Conservation (phyloP, 1,140 invertebrate species). For the Chymomyza costata region DNA sequence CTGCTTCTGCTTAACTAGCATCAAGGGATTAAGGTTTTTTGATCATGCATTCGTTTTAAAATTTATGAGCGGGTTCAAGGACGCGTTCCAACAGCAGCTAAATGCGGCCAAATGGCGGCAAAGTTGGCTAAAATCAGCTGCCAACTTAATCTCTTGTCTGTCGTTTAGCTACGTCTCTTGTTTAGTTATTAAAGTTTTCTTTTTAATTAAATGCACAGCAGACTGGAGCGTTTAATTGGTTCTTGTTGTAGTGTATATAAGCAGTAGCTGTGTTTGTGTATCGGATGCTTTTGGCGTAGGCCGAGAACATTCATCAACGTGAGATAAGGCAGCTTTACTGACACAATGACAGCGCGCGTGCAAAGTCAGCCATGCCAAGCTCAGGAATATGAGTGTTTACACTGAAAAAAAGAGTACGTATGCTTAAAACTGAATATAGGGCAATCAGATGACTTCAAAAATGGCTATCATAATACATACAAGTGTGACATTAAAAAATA, state of each 20-base stretch:
- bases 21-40: conserved; percentile 64
- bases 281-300: conserved; percentile 5
- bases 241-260: conserved; percentile 1
- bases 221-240: conserved; percentile 43
- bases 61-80: conserved; percentile 55
- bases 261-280: neutral
- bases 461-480: no score
- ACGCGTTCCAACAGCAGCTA: no score
- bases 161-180: neutral
- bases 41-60: conserved; percentile 64
- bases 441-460: no score
- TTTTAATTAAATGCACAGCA: conserved; percentile 37
- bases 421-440: no score
- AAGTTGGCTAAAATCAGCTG: no score
- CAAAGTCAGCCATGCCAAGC: conserved; percentile 33
- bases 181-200: conserved; percentile 52
- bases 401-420: no score
- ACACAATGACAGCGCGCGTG: conserved; percentile 44
- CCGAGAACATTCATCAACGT: conserved; percentile 50
- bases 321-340: conserved; percentile 51
- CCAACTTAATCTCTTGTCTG: no score
- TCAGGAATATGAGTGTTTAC: conserved; percentile 3
- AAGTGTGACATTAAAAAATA: no score
- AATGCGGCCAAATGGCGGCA: no score
- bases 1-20: conserved; percentile 57